These are phyloP conservation scores for Microplitis deprimator DNA, from an alignment of 2,888 invertebrate species.

Conservation along the genomic window DNA sequence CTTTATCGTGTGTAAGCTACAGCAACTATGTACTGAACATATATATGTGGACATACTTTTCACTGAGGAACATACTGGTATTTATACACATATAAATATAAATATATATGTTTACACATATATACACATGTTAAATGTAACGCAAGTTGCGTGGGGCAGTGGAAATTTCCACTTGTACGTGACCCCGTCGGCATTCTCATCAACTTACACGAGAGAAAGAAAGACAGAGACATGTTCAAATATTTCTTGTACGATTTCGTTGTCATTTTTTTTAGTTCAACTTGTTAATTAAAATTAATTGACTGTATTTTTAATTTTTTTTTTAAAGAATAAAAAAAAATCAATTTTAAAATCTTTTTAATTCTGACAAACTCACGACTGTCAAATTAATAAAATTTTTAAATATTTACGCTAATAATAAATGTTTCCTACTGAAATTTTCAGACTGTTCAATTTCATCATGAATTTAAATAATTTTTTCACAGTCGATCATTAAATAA, in stretches of 20 bases:
- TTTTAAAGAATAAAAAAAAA: too few relatives aligned
- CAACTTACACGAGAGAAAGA: not conserved
- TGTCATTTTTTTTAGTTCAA: not conserved
- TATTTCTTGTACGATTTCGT: not conserved
- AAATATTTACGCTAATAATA: too few relatives aligned
- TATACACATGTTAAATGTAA: constrained; percentile 12
- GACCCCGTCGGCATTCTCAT: constrained; percentile 46
- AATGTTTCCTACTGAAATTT: too few relatives aligned
- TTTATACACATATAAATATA: not conserved
- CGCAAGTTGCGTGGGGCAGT: constrained; percentile 48
- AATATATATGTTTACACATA: constrained; percentile 6
- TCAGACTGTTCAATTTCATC: too few relatives aligned
- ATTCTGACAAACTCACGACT: too few relatives aligned
- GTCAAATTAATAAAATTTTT: too few relatives aligned
- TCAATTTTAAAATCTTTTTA: too few relatives aligned
- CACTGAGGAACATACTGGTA: constrained; percentile 3
- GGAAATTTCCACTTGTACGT: constrained; percentile 56
- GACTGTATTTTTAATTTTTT: too few relatives aligned
- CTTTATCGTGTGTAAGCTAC: not conserved
- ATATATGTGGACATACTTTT: constrained; percentile 9
- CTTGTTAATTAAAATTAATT: too few relatives aligned
- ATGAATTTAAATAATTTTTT: too few relatives aligned
- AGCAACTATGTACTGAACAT: not conserved
- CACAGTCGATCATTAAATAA: too few relatives aligned
- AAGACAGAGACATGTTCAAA: constrained; percentile 2